Conservation (phyloP, 1,140 invertebrate genomes). For the Drosophila pruinosa region DNA sequence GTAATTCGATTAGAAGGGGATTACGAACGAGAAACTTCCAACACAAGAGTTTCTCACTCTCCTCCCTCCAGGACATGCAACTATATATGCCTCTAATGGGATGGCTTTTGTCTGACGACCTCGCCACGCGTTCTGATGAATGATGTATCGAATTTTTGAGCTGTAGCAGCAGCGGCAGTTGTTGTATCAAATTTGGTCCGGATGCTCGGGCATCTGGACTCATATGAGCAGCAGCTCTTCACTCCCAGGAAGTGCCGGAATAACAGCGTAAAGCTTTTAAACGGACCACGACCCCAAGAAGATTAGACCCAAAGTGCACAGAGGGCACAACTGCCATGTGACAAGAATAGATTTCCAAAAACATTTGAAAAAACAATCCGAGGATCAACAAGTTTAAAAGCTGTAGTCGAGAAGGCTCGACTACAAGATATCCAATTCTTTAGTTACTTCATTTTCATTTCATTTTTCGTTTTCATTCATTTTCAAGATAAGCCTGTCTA, state of each 20-base stretch:
- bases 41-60: conserved; percentile 28
- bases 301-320: conserved; percentile 41
- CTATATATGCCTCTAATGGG: conserved; percentile 35
- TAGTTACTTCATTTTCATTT: too few relatives aligned
- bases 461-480: too few relatives aligned
- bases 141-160: conserved; percentile 78
- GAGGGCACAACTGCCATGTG: conserved; percentile 18
- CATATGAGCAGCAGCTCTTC: conserved; percentile 22
- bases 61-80: background rate
- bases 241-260: conserved; percentile 57
- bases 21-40: conserved; percentile 53
- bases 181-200: conserved; percentile 42
- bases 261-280: conserved; percentile 77
- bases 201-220: conserved; percentile 35
- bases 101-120: conserved; percentile 45
- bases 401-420: too few relatives aligned
- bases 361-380: background rate
- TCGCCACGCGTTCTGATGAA: conserved; percentile 71
- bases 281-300: conserved; percentile 41
- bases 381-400: background rate
- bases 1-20: conserved; percentile 79
- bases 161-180: conserved; percentile 29
- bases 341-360: background rate
- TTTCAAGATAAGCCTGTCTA: too few relatives aligned
- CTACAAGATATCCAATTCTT: too few relatives aligned